Percentiles rank a stretch among this genome's conserved stretches.
Conservation (phyloP, 2,888 invertebrate genomes). For the Limenitis camilla region DNA sequence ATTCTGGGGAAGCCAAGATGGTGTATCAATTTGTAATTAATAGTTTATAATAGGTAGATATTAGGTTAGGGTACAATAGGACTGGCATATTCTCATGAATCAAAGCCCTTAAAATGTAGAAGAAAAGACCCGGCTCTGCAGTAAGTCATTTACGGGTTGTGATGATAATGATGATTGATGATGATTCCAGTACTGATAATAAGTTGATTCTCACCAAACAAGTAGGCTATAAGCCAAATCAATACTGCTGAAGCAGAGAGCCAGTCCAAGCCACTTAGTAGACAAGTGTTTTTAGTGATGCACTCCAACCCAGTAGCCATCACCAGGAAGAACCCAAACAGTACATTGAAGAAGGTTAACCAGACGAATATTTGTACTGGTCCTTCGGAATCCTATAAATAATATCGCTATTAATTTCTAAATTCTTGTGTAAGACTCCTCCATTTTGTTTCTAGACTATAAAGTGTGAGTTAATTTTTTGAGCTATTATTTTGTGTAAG, state of each 20-base stretch:
- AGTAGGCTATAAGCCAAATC: constrained; percentile 25
- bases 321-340: constrained; percentile 33
- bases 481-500: too few relatives aligned
- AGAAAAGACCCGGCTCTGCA: too few relatives aligned
- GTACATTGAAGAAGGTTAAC: constrained; percentile 32
- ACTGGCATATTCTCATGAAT: too few relatives aligned
- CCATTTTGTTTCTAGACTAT: too few relatives aligned
- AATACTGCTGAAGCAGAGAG: constrained; percentile 29
- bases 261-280: constrained; percentile 39
- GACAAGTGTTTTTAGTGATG: constrained; percentile 24
- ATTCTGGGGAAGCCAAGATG: too few relatives aligned
- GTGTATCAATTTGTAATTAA: too few relatives aligned
- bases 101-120: too few relatives aligned
- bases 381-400: constrained; percentile 40
- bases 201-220: constrained; percentile 35
- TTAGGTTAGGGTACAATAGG: too few relatives aligned
- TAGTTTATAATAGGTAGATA: too few relatives aligned
- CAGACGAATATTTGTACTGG: constrained; percentile 42
- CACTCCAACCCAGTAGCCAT: constrained; percentile 29
- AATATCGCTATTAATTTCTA: neutral
- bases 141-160: too few relatives aligned
- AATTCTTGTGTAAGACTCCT: neutral
- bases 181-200: neutral
- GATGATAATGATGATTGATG: too few relatives aligned
- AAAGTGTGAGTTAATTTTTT: too few relatives aligned